Base-by-base conservation (phyloP, 2,797 vertebrate species). In the Remorina albescens region DNA sequence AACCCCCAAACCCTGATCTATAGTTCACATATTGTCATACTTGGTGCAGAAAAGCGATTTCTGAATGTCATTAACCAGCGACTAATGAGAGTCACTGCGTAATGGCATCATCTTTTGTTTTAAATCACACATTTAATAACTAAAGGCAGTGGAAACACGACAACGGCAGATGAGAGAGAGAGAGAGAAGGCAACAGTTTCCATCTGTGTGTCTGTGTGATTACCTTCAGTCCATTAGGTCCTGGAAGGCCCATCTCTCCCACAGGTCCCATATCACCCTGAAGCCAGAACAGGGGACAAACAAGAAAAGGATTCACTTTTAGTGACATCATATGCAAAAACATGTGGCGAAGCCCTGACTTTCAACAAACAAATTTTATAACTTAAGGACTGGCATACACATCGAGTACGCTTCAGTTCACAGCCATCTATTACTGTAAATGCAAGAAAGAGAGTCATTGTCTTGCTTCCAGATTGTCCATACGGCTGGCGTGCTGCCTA, bases 141-240 rank as follows among this genome's bases (percentile, higher is more conserved):
- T 44, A 19, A 51, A 42, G 19, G 5, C 19, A 46, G 34, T 51
- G 8, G 23, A 51, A 71, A 67, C 28, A 67, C 62, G 28, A 68
- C 19, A 63, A 55, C 15, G 28, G 4, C 30, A 66, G 39, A 72
- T 41, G 60, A 68, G 50, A 65, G 6, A 25, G 37, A 25, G 37
- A 37, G 18, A n/a, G n/a, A 37, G 18, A 70, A 47, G 68, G 28
- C 30, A 75, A 69, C n/a, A 32, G 28, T 47, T 74, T 81, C 41
- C 37, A 69, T 71, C 39, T 71, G 46, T 57, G 25, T 54, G 36
- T 61, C 41, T 65, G 47, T 50, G 61, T 19, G 59, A 83, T 95
- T 94, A 99, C 98, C 96, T 99, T 99, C 90, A 99, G 91, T 94
- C 98, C 98, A 82, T 92, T 95, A 59, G 94, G 97, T 95, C 98